phyloP scores from a whole-genome alignment of 2,888 invertebrate species.

The Xylocampa areola region DNA sequence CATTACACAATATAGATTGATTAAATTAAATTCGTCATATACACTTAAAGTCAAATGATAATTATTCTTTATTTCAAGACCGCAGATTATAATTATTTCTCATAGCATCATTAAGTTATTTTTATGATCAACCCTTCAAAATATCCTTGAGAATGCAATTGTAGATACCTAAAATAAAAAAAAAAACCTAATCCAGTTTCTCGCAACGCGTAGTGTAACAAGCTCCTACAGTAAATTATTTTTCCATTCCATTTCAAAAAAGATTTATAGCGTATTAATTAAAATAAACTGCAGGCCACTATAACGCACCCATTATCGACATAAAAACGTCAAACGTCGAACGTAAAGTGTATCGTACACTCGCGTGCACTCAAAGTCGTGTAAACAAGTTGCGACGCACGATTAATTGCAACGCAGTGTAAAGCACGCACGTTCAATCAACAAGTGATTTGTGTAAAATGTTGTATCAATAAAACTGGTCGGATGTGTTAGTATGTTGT shows the following conservation, averaged over 20 bases:
- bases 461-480: constrained; percentile 69
- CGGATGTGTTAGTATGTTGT: constrained; percentile 57
- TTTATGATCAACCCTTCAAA: too few species aligned
- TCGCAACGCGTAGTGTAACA: constrained; percentile 3
- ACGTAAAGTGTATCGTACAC: constrained; percentile 60
- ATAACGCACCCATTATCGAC: constrained; percentile 56
- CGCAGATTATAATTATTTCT: too few species aligned
- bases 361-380: constrained; percentile 68
- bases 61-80: too few species aligned
- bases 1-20: too few species aligned
- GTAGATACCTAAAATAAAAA: not conserved
- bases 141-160: too few species aligned
- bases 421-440: constrained; percentile 71
- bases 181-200: not conserved
- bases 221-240: constrained; percentile 26
- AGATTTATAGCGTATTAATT: constrained; percentile 46
- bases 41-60: too few species aligned
- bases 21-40: too few species aligned
- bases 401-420: constrained; percentile 68
- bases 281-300: constrained; percentile 52
- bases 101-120: too few species aligned
- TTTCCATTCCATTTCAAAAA: constrained; percentile 27
- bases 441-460: constrained; percentile 75
- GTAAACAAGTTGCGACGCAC: constrained; percentile 69
- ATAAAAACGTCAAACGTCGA: constrained; percentile 59